Evolutionary conservation across 2,888 invertebrate genomes (phyloP).

Genomic region (Smittia aterrima): DNA sequence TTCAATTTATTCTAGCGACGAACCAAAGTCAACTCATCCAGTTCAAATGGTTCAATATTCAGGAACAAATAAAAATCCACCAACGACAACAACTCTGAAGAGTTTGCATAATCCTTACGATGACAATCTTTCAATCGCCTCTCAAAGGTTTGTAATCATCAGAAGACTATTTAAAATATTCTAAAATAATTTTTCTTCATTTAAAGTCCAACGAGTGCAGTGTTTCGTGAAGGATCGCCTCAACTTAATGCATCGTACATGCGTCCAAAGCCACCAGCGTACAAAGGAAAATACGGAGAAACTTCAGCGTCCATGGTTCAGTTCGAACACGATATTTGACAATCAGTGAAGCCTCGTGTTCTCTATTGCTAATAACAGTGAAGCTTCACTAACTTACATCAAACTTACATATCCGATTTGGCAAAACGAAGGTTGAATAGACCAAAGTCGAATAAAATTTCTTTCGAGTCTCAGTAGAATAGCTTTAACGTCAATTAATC

Average conservation of each 20-base stretch:
- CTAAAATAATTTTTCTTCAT: not conserved
- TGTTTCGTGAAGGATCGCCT: conserved; percentile 57
- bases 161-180: not conserved
- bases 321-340: conserved; percentile 51
- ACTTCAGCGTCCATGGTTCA: conserved; percentile 47
- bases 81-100: conserved; percentile 62
- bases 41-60: conserved; percentile 66
- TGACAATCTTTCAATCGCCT: conserved; percentile 52
- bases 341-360: conserved; percentile 51
- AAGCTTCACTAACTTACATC: not conserved
- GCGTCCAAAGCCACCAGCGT: conserved; percentile 53
- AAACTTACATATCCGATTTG: not conserved
- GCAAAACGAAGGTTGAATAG: not conserved
- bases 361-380: conserved; percentile 50
- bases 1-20: conserved; percentile 50
- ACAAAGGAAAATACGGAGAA: conserved; percentile 44
- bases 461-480: conserved; percentile 45
- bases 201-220: conserved; percentile 60
- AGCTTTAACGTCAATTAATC: conserved; percentile 2
- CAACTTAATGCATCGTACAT: conserved; percentile 52
- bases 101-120: conserved; percentile 58
- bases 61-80: conserved; percentile 57
- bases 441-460: not conserved
- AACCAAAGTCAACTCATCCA: conserved; percentile 54
- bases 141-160: conserved; percentile 49